Evolutionary conservation across 2,888 invertebrate genomes (phyloP).

Genomic region (Tromatobia lineatoria): DNA sequence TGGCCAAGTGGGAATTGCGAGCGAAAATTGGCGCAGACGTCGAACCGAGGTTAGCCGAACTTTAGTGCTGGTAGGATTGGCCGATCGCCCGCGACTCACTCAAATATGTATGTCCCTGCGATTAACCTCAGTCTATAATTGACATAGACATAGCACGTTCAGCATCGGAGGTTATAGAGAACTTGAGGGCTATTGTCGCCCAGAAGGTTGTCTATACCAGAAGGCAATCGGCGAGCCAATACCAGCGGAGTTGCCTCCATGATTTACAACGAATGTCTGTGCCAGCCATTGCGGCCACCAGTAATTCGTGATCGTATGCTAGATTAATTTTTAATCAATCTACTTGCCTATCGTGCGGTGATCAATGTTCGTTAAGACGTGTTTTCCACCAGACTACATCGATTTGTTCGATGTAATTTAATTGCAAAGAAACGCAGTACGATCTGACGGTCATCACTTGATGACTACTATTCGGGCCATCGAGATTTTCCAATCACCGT

Average conservation of each 20-base stretch:
- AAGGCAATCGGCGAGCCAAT: constrained; percentile 68
- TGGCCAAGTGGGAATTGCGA: constrained; percentile 35
- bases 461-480: constrained; percentile 19
- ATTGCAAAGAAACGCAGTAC: not conserved
- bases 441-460: not conserved
- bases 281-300: constrained; percentile 46
- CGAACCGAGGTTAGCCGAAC: constrained; percentile 44
- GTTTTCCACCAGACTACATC: constrained; percentile 10
- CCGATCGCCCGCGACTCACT: constrained; percentile 64
- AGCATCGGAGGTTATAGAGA: constrained; percentile 54
- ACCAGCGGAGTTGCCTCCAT: constrained; percentile 62
- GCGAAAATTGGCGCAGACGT: constrained; percentile 53
- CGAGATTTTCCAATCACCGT: constrained; percentile 26
- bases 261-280: constrained; percentile 67
- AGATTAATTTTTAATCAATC: constrained; percentile 55
- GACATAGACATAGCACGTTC: constrained; percentile 52
- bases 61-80: constrained; percentile 56
- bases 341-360: constrained; percentile 14
- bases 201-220: constrained; percentile 59
- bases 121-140: constrained; percentile 70
- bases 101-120: constrained; percentile 63
- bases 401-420: not conserved
- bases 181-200: constrained; percentile 66
- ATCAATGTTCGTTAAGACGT: constrained; percentile 10
- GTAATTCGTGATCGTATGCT: constrained; percentile 46